Base-by-base conservation (phyloP, 2,888 invertebrate genomes). In the Campoplex nolae region DNA sequence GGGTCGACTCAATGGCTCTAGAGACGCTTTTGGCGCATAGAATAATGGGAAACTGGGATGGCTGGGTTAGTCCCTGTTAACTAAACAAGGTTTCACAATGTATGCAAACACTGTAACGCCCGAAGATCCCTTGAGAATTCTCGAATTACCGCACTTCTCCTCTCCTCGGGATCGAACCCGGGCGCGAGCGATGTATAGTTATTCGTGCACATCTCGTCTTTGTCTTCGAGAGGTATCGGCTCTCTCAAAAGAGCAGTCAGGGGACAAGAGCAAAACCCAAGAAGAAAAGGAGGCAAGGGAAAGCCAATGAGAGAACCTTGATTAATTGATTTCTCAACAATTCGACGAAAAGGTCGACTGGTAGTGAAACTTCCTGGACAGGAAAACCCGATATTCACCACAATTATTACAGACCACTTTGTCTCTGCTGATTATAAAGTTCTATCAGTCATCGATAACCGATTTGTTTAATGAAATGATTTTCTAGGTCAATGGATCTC, bases 101-200 rank as follows among this genome's bases (percentile, higher is more conserved):
- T 93, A 92, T 92, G 92, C 93, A 93, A 93, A 92, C 92, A 92
- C 89, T 90, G 90, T 90, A 91, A 90, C 90, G 89, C 89, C 89
- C 88, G 81, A 89, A 90, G 90, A 91, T 91, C 91, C 90, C 88
- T 88, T 78, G 90, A 91, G 92, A 92, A 92, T 92, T 89, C 91
- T 90, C 92, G 90, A 92, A 92, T 93, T 93, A 93, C 91, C 89
- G 88, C 88, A 89, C 88, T 90, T 85, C 87, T 85, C 79, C 89
- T 82, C 76, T 45, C 86, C 84, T 86, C 88, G 84, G 89, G 82
- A 74, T 70, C 32, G 51, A 67, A 86, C 71, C 65, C 45, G 28
- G 16, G 77, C 48, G 45, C 45, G 28, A n/a, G 74, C 48, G 54
- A 48, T 54, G 32, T 75, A 58, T 48, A 82, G 78, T 70, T 79